Evolutionary conservation across 2,113 vertebrate genomes (phyloP).

Genomic region (Gadus macrocephalus): DNA sequence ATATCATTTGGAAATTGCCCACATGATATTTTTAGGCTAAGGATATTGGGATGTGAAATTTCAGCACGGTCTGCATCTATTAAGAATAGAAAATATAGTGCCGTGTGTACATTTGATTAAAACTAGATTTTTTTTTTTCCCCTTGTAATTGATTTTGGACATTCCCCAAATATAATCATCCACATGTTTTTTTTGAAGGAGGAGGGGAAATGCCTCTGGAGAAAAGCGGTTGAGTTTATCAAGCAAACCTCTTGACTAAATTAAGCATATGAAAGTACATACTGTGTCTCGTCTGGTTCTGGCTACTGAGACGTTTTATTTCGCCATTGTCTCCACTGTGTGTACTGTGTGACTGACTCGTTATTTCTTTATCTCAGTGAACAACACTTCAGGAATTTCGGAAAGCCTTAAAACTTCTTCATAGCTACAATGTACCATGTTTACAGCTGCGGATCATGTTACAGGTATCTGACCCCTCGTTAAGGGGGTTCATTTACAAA

Average conservation of each 20-base stretch:
- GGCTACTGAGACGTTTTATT: constrained; percentile 15
- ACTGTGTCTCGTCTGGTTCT: constrained; percentile 25
- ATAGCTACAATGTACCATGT: constrained; percentile 72
- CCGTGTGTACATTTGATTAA: too few species aligned
- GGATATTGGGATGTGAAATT: too few species aligned
- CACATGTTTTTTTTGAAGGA: too few species aligned
- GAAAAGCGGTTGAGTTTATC: background rate
- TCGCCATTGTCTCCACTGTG: constrained; percentile 44
- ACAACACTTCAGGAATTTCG: constrained; percentile 72
- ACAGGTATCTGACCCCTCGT: constrained; percentile 46
- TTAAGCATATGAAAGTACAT: constrained; percentile 10
- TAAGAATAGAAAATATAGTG: constrained; percentile 12
- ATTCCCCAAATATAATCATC: background rate
- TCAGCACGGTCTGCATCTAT: background rate
- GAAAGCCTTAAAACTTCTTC: constrained; percentile 76
- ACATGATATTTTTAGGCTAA: too few species aligned
- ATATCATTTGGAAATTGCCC: too few species aligned
- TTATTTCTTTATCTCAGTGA: constrained; percentile 68
- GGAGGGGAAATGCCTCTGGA: too few species aligned
- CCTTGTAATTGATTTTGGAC: background rate
- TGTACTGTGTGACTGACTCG: constrained; percentile 40
- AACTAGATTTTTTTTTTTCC: too few species aligned
- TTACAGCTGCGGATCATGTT: constrained; percentile 64
- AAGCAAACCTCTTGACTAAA: constrained; percentile 23
- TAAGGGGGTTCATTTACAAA: constrained; percentile 39